Evolutionary conservation across 2,888 invertebrate species (phyloP).

Genomic region (Metallyticus violacea): DNA sequence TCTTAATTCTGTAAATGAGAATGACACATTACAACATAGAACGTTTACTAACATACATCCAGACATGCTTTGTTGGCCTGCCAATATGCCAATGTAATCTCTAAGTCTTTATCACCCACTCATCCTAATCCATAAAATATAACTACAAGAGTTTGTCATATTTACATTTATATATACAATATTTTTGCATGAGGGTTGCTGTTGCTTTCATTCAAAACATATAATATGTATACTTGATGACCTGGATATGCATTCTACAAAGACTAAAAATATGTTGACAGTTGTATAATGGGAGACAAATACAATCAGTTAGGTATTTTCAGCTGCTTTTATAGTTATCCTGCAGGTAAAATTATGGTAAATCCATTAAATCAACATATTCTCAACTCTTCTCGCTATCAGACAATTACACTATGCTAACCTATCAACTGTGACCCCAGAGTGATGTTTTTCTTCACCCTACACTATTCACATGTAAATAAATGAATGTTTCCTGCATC

Average conservation of each 20-base stretch:
- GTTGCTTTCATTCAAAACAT: background rate
- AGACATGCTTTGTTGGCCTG: background rate
- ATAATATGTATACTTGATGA: background rate
- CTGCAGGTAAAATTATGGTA: background rate
- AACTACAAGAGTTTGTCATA: slow-evolving; percentile 35
- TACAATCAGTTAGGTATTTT: too few relatives aligned
- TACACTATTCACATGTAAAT: background rate
- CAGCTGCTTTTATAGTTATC: too few relatives aligned
- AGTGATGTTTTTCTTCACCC: background rate
- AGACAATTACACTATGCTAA: background rate
- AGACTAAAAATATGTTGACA: background rate
- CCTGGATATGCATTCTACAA: background rate
- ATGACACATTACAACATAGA: background rate
- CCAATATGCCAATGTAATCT: background rate
- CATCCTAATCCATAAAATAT: slow-evolving; percentile 28
- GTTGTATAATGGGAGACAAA: background rate
- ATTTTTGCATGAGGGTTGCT: background rate
- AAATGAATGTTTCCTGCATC: background rate
- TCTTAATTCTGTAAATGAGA: background rate
- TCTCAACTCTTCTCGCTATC: background rate
- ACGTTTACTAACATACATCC: background rate
- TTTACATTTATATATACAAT: background rate
- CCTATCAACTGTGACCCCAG: background rate
- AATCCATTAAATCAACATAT: background rate
- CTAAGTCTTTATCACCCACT: background rate